A percentile compares a stretch with the other conserved stretches of the same genome.
Conservation (phyloP, 2,888 invertebrate genomes). For the Eupithecia exiguata region DNA sequence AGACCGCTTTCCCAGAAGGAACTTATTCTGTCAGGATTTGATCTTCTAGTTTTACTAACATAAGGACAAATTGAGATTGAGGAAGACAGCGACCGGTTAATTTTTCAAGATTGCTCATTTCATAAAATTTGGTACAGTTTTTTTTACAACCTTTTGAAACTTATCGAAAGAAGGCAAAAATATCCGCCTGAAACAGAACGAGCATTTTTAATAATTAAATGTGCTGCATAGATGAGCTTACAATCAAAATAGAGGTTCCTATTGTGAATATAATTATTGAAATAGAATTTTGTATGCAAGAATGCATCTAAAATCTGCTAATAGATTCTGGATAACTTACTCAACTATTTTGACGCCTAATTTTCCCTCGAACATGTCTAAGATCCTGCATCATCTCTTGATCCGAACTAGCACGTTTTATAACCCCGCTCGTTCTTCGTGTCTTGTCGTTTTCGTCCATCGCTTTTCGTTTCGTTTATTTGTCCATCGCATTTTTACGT, state of each 20-base stretch:
- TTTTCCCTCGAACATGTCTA: neutral
- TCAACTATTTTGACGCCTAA: neutral
- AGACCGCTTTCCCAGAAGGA: too few species aligned
- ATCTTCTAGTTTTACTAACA: neutral
- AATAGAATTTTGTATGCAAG: neutral
- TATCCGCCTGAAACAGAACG: neutral
- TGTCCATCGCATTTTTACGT: conserved; percentile 35
- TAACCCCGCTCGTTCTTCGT: conserved; percentile 46
- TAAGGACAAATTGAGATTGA: neutral
- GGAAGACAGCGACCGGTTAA: neutral
- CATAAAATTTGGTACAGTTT: neutral
- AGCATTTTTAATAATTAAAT: neutral
- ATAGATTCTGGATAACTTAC: neutral
- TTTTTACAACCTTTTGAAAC: neutral
- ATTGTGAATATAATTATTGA: neutral
- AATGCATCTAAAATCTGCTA: neutral
- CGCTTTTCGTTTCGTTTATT: conserved; percentile 46
- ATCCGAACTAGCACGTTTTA: conserved; percentile 50
- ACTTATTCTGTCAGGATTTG: neutral
- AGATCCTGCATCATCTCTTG: conserved; percentile 39
- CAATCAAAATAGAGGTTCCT: neutral
- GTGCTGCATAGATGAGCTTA: neutral
- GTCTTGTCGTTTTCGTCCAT: conserved; percentile 46
- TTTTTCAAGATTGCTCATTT: neutral
- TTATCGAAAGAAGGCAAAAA: neutral